Conservation (phyloP, 2,113 vertebrate genomes). For the Ophthalmolycus amberensis region DNA sequence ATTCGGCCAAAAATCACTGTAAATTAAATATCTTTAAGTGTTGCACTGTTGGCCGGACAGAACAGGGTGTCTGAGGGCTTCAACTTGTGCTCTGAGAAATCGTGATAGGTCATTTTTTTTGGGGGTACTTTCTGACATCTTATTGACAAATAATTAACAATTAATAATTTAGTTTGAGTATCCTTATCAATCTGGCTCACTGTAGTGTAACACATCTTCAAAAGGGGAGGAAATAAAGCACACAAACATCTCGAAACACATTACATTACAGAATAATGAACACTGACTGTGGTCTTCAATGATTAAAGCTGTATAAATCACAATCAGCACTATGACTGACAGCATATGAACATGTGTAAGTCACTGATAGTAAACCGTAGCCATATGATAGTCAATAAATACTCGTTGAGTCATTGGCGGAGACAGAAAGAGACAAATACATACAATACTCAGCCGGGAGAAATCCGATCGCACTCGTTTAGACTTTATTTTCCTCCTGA, state of each 20-base stretch:
- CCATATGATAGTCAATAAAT: constrained; percentile 2
- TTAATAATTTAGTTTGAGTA: not conserved
- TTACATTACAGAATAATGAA: not conserved
- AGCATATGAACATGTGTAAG: not conserved
- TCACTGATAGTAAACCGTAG: not conserved
- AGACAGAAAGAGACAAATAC: constrained; percentile 79
- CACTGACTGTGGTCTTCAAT: not conserved
- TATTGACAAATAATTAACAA: not conserved
- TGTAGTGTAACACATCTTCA: not conserved
- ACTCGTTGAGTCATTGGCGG: not conserved
- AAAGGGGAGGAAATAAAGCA: constrained; percentile 6
- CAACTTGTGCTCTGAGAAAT: not conserved
- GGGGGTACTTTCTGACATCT: not conserved
- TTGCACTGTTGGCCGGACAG: too few relatives aligned
- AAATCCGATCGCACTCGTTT: constrained; percentile 85
- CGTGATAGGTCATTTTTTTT: not conserved
- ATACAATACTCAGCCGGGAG: constrained; percentile 90
- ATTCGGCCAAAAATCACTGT: not conserved
- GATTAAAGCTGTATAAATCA: constrained; percentile 13
- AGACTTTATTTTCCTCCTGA: constrained; percentile 88
- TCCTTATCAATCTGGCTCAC: not conserved
- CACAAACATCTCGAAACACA: not conserved
- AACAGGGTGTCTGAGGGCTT: not conserved
- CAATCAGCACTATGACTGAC: not conserved
- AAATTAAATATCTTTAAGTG: not conserved